Evolutionary conservation across 1,140 invertebrate genomes (phyloP), one percentile per base, ranked within the genome.

Genomic region (Pemphigus obesinymphae): DNA sequence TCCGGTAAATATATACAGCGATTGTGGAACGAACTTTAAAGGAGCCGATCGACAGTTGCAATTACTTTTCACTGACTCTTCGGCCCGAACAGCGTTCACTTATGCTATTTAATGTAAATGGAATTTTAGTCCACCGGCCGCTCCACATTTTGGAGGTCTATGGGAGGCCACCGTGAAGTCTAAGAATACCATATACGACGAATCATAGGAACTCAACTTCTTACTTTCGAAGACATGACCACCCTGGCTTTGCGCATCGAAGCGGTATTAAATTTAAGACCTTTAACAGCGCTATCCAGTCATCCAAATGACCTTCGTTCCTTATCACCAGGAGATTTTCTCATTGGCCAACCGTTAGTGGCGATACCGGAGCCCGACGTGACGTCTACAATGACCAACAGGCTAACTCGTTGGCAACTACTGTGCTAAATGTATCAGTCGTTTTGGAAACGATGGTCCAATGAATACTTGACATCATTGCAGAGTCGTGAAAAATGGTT

Each of bases 121-220:
- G 17, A n/a, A 76, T 45, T 80, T 82, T 23, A 83, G 78, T 43
- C 48, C 76, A 20, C 82, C 83, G 4, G 31, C 17, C 1, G 53
- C 83, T 5, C 82, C 83, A 2, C 45, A 78, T 43, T 43, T 82
- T 17, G 83, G 75, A 37, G 84, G 83, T 2, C 5, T 83, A n/a
- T 83, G 82, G 83, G 84, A 84, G 45, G 29, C 20, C 4, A 83
- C 73, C 1, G 85, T 88, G 0, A 85, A 86, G 63, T 83, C 84
- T 6, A 82, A 6, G 85, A 86, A 75, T 75, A 83, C 48, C 84
- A 86, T 43, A 40, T 86, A 5, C 43, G 34, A n/a, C 58, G 78
- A 1, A 72, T 85, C 2, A 37, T 85, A 0, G 83, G 83, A 6
- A 45, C 84, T n/a, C 43, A 31, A 20, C 6, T 50, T 29, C 68